phyloP scores from a whole-genome alignment of 2,797 vertebrate genomes.

The Rhabdophis nuchalis region DNA sequence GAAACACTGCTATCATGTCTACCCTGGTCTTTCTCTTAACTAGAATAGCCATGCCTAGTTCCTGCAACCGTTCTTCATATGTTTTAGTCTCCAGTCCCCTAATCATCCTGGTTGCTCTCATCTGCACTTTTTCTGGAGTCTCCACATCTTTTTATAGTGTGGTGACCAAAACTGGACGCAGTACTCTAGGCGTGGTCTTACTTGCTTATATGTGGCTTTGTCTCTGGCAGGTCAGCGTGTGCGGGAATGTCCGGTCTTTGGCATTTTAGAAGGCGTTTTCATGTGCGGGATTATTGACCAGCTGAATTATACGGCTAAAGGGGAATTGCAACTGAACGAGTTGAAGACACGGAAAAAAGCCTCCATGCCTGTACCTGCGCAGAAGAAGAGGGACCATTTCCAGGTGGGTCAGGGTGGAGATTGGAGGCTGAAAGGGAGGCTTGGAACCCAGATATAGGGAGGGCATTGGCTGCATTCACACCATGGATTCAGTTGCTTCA shows the following conservation, averaged over 20 bases:
- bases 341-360: slow-evolving; percentile 61
- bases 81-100: too few relatives aligned
- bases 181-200: too few relatives aligned
- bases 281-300: slow-evolving; percentile 73
- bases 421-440: not conserved
- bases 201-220: not conserved
- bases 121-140: too few relatives aligned
- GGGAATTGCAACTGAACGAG: slow-evolving; percentile 67
- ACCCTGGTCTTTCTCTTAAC: too few relatives aligned
- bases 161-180: too few relatives aligned
- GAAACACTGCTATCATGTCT: too few relatives aligned
- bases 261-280: slow-evolving; percentile 68
- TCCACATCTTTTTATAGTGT: too few relatives aligned
- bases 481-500: not conserved
- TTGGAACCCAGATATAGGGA: not conserved
- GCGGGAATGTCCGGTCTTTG: slow-evolving; percentile 74
- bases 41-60: too few relatives aligned
- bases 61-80: too few relatives aligned
- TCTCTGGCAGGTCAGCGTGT: slow-evolving; percentile 55
- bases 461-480: not conserved
- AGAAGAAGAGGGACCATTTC: slow-evolving; percentile 65
- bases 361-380: slow-evolving; percentile 52
- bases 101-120: too few relatives aligned
- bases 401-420: slow-evolving; percentile 49
- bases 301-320: slow-evolving; percentile 67